Evolutionary conservation across 2,888 invertebrate species (phyloP), one percentile per base, ranked within the genome.

Genomic region (Teinopalpus imperialis): DNA sequence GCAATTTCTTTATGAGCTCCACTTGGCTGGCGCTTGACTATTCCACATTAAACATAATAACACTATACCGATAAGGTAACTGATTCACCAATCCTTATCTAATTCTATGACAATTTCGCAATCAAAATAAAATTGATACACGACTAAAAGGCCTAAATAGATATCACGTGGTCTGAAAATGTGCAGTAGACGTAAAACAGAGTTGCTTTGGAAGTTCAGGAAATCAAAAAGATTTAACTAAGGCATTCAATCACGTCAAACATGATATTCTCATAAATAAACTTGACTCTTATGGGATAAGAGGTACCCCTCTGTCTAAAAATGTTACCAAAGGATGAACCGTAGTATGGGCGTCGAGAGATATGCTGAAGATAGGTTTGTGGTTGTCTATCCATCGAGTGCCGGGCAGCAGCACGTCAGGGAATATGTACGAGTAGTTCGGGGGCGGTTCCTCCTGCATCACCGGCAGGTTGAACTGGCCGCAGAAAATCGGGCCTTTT

Each of bases 351-450:
- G 97, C 93, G 57, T 95, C 94, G 1, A 98, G 82, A 5, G 91
- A 88, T 7, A 98, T 91, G 14, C 91, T 93, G 76, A 99, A 98
- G 4, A 98, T 92, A 0, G 96, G 94, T 66, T 96, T 95, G 79
- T 98, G 98, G 77, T 96, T 97, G 77, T 99, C 98, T 7, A 99
- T 92, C 98, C 98, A 99, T 70, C 97, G 93, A 26, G 97, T 97
- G 21, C 97, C 97, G 0, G 98, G 98, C 37, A 98, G 87, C 66
- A 93, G 93, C 9, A 97, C 96, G 74, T 97, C 94, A 0, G 96
- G 94, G 47, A 94, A 94, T 59, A 96, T 96, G 74, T 94, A 96
- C 1, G 95, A 95, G 87, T 96, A 96, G 83, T 95, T 96, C 36
- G 94, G 90, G 0, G 98, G 98, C 0, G 98, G 97, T 51, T 93